Evolutionary conservation across 2,888 invertebrate species (phyloP).

Genomic region (Eilema depressum): DNA sequence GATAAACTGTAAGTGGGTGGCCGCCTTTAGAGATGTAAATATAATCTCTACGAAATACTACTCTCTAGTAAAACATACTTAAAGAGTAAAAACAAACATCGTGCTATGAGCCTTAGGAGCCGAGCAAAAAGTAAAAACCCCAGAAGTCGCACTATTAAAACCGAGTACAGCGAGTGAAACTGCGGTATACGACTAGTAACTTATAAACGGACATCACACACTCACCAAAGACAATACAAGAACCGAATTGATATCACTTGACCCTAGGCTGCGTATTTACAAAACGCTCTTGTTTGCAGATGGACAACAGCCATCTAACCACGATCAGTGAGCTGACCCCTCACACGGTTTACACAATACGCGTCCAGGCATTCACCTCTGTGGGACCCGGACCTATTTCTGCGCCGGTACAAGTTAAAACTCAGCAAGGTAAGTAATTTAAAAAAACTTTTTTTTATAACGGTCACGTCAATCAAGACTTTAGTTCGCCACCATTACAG

Average conservation of each 20-base stretch:
- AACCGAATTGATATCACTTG: not conserved
- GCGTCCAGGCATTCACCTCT: slow-evolving; percentile 97
- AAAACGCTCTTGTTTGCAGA: slow-evolving; percentile 55
- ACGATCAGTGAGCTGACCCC: slow-evolving; percentile 97
- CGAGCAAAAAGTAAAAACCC: not conserved
- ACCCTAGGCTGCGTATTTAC: slow-evolving; percentile 11
- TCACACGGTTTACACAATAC: slow-evolving; percentile 97
- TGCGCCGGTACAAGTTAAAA: slow-evolving; percentile 98
- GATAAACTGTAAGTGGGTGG: too few relatives aligned
- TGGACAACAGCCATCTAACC: slow-evolving; percentile 96
- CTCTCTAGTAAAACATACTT: too few relatives aligned
- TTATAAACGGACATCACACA: not conserved
- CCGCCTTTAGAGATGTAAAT: too few relatives aligned
- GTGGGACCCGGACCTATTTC: slow-evolving; percentile 98
- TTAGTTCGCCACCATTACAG: too few relatives aligned
- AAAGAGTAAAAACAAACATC: not conserved
- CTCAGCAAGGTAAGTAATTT: slow-evolving; percentile 93
- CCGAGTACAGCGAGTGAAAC: too few relatives aligned
- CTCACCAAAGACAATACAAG: not conserved
- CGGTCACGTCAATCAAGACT: too few relatives aligned
- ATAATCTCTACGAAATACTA: too few relatives aligned
- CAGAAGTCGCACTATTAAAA: too few relatives aligned
- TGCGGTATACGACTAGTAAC: not conserved
- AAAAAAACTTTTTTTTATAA: not conserved
- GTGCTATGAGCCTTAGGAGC: not conserved